Evolutionary conservation across 2,888 invertebrate genomes (phyloP).

Genomic region (Clanis bilineata): DNA sequence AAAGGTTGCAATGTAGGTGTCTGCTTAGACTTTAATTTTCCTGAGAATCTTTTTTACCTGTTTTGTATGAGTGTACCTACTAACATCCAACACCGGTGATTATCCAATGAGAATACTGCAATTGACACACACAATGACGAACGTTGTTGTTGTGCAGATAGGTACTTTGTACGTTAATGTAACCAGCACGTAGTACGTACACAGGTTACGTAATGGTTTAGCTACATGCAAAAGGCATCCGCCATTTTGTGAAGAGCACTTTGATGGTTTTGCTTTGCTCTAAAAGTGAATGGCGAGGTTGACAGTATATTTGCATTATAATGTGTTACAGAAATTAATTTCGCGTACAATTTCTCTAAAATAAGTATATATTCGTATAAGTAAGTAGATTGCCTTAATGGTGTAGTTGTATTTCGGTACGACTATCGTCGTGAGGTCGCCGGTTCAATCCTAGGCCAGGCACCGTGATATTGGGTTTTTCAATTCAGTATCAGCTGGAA

Average conservation of each 20-base stretch:
- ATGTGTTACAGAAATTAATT: constrained; percentile 35
- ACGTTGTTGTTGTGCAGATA: constrained; percentile 52
- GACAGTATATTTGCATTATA: constrained; percentile 42
- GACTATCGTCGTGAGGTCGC: too few species aligned
- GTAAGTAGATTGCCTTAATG: too few species aligned
- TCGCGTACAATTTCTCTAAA: not conserved
- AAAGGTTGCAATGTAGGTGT: too few species aligned
- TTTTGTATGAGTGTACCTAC: constrained; percentile 49
- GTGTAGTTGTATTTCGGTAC: too few species aligned
- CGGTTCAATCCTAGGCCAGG: too few species aligned
- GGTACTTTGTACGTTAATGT: constrained; percentile 35
- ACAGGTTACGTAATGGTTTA: constrained; percentile 55
- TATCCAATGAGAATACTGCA: constrained; percentile 62
- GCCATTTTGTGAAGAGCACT: constrained; percentile 70
- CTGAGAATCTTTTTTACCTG: constrained; percentile 54
- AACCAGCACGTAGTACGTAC: constrained; percentile 42
- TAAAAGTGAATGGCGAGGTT: constrained; percentile 61
- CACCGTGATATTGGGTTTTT: too few species aligned
- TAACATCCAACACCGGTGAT: constrained; percentile 44
- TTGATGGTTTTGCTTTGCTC: constrained; percentile 63
- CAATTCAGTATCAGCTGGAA: too few species aligned
- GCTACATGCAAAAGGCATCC: constrained; percentile 54
- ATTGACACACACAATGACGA: constrained; percentile 67
- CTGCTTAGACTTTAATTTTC: constrained; percentile 56
- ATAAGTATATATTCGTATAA: too few species aligned